Conservation (phyloP, 2,797 vertebrate species). For the Cephalopachus bancanus region DNA sequence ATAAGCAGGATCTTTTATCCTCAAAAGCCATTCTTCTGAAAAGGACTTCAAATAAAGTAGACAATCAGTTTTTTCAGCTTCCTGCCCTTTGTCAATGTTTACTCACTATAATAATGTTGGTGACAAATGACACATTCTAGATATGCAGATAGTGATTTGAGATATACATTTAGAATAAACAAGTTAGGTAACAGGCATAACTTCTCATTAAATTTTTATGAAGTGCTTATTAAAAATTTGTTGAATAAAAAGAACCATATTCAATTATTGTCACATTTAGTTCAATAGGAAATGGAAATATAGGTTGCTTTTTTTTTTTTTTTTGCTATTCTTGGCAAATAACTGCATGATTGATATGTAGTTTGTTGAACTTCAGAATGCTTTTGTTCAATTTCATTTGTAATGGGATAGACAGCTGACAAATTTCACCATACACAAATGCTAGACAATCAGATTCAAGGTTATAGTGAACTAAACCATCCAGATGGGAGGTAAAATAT, state of each 20-base stretch:
- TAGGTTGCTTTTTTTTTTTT: neutral
- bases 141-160: neutral
- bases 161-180: neutral
- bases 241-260: neutral
- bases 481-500: neutral
- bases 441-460: neutral
- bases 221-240: neutral
- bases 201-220: neutral
- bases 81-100: neutral
- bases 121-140: neutral
- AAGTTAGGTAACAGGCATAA: neutral
- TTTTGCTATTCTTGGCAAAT: neutral
- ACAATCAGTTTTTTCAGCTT: neutral
- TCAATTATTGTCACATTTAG: neutral
- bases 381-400: neutral
- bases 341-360: neutral
- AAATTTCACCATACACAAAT: neutral
- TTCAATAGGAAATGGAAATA: slow-evolving; percentile 16
- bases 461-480: neutral
- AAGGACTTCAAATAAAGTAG: neutral
- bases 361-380: neutral
- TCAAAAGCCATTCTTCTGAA: neutral
- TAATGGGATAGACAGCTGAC: neutral
- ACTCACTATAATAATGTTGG: neutral
- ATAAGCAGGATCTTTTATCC: neutral